Base-by-base conservation (phyloP, 1,140 invertebrate genomes). In the Pollicipes pollicipes region DNA sequence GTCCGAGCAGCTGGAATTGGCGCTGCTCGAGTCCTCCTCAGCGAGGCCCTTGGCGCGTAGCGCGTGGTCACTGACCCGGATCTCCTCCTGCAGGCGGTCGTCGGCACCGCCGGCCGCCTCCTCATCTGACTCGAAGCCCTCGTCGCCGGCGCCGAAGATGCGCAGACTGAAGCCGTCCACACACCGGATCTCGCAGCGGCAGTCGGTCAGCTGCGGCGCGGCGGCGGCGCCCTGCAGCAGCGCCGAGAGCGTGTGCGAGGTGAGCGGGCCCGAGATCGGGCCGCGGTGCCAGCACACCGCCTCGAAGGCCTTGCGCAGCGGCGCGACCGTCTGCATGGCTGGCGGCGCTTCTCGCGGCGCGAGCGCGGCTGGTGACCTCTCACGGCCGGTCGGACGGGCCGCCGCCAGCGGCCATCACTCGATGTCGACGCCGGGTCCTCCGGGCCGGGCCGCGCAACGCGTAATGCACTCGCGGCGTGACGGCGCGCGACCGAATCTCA, bases 1-100 rank as follows among this genome's bases (percentile, higher is more conserved):
- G 69, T 73, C 73, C 1, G 69, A 68, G 28, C 73, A 71, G 45
- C 73, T 73, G 32, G 70, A 72, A 37, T 68, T 73, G 37, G 71
- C 69, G 45, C 45, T 58, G 69, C 28, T 31, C 16, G 68, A 26
- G 29, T 58, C 69, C 24, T 70, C 68, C n/a, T 28, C 67, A 26
- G 70, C 67, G 26, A 72, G 73, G 28, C 70, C 66, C 28, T 73
- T 71, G 27, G 70, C 67, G 13, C 73, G n/a, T 13, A 73, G 37
- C 35, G 71, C 70, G 69, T 73, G 73, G 71, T 73, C 73, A 26
- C 32, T 72, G 35, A 73, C 70, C 6, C 58, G 30, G 66, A 68
- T 71, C 35, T 71, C 70, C 29, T 66, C 67, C 35, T 70, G 30
- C 26, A 24, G 4, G 26, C 10, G 27, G 16, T 73, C 72, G 63